Evolutionary conservation across 1,140 invertebrate species (phyloP).

Genomic region (Diploscapter pachys): DNA sequence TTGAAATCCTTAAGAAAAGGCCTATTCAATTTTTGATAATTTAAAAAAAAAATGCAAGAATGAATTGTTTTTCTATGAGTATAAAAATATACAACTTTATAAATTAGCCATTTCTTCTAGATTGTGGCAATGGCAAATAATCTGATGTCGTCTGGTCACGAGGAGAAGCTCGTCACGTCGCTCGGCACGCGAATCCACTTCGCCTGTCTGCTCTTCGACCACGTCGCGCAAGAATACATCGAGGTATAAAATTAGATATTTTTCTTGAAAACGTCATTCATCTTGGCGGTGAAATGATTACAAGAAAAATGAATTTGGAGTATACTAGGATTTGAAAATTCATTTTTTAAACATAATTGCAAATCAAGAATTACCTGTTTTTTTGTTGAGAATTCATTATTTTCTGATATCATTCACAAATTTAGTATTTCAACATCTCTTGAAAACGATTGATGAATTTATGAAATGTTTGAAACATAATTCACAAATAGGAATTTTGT

Average conservation of each 20-base stretch:
- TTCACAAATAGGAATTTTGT: background rate
- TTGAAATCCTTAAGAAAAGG: constrained; percentile 3
- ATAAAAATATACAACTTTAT: background rate
- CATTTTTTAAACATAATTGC: no score
- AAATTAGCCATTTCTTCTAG: background rate
- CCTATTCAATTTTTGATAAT: background rate
- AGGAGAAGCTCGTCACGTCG: constrained; percentile 69
- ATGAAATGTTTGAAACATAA: background rate
- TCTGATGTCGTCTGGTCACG: constrained; percentile 65
- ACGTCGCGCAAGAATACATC: constrained; percentile 23
- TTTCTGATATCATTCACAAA: no score
- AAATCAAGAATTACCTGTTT: no score
- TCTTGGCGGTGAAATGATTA: background rate
- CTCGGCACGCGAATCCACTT: constrained; percentile 30
- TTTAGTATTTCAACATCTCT: no score
- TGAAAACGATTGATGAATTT: background rate
- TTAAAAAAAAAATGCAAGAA: background rate
- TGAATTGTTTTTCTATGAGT: background rate
- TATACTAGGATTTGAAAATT: no score
- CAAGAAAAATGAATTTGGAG: no score
- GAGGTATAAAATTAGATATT: constrained; percentile 14
- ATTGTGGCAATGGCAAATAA: constrained; percentile 58
- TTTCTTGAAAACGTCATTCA: no score
- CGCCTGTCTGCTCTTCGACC: constrained; percentile 30
- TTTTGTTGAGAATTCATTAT: no score